Percentiles rank a stretch among this genome's conserved stretches.
Evolutionary conservation across 2,888 invertebrate genomes (phyloP).

Genomic region (Diaphora mendica): DNA sequence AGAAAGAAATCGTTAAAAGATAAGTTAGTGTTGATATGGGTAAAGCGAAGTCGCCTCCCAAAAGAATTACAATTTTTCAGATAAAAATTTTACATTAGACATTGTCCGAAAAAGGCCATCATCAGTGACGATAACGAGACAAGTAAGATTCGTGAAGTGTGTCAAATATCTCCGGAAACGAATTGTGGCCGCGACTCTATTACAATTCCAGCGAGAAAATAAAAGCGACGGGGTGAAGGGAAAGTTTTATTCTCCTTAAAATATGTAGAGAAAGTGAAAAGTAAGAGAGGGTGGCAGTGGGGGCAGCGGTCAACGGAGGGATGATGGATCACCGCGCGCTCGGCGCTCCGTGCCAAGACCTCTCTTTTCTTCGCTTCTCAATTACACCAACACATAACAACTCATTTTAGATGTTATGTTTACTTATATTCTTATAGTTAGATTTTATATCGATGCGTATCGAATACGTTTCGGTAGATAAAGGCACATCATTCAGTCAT

Average conservation of each 20-base stretch:
- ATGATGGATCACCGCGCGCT: conserved; percentile 85
- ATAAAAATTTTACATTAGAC: conserved; percentile 71
- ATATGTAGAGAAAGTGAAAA: conserved; percentile 87
- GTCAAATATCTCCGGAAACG: conserved; percentile 62
- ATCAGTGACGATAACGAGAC: conserved; percentile 71
- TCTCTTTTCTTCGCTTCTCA: conserved; percentile 79
- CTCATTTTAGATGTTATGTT: conserved; percentile 63
- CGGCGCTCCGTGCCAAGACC: conserved; percentile 62
- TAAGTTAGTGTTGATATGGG: conserved; percentile 52
- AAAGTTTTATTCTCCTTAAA: conserved; percentile 86
- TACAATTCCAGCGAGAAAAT: conserved; percentile 74
- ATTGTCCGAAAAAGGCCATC: conserved; percentile 61
- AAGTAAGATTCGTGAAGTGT: conserved; percentile 69
- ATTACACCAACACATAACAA: conserved; percentile 80
- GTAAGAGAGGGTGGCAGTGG: conserved; percentile 75
- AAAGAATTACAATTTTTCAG: conserved; percentile 62
- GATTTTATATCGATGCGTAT: conserved; percentile 35
- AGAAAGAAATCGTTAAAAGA: conserved; percentile 55
- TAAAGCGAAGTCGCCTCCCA: conserved; percentile 66
- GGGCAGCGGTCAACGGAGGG: conserved; percentile 76
- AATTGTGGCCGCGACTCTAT: conserved; percentile 68
- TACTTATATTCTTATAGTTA: conserved; percentile 45
- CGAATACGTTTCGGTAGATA: background rate
- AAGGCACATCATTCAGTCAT: background rate
- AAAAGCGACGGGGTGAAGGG: conserved; percentile 75